A percentile compares a stretch with the other conserved stretches of the same genome.
Conservation (phyloP, 2,888 invertebrate species). For the Pheosia gnoma region DNA sequence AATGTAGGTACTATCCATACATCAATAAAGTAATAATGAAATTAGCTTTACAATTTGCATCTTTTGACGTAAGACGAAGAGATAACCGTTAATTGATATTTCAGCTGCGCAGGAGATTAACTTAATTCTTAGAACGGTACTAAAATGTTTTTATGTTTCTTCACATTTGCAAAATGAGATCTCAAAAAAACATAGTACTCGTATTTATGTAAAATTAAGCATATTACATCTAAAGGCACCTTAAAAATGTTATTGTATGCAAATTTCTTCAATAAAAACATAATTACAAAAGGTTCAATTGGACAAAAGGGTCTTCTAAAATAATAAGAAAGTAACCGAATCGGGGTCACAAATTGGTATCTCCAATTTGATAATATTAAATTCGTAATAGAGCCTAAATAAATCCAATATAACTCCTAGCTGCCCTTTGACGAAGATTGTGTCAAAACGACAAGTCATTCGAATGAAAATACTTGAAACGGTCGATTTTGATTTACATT, state of each 20-base stretch:
- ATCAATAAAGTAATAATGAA: too few relatives aligned
- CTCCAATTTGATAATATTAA: conserved; percentile 3
- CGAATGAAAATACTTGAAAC: conserved; percentile 2
- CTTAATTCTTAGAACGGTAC: too few relatives aligned
- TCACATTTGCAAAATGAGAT: too few relatives aligned
- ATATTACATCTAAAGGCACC: neutral
- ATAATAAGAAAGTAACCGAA: neutral
- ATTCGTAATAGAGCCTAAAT: conserved; percentile 6
- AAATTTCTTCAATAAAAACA: too few relatives aligned
- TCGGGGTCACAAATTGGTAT: neutral
- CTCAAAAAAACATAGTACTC: too few relatives aligned
- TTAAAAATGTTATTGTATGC: neutral
- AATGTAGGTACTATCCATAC: too few relatives aligned
- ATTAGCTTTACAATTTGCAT: too few relatives aligned
- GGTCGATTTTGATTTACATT: conserved; percentile 3
- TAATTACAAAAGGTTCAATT: neutral
- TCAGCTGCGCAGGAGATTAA: too few relatives aligned
- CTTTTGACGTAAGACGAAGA: too few relatives aligned
- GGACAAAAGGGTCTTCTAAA: neutral
- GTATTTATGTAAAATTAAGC: too few relatives aligned
- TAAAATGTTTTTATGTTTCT: too few relatives aligned
- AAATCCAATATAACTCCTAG: conserved; percentile 1
- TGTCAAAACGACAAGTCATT: neutral
- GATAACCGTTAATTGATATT: too few relatives aligned
- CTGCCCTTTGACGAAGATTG: conserved; percentile 3